Percentiles rank a stretch among this genome's conserved stretches.
Conservation (phyloP, 2,888 invertebrate genomes). For the Caenorhabditis sp. region DNA sequence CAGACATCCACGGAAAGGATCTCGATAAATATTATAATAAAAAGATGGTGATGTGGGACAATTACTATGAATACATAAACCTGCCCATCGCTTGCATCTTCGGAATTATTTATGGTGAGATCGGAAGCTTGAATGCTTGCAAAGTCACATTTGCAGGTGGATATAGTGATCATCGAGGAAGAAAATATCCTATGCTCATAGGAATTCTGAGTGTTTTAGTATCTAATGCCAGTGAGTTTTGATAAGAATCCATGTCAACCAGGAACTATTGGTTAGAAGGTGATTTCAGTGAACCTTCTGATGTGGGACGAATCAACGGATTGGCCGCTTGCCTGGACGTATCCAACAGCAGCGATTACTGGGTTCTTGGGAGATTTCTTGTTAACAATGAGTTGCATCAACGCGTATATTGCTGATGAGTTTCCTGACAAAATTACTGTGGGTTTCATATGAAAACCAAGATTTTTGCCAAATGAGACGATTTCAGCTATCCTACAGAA, state of each 20-base stretch:
- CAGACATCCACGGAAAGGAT: slow-evolving; percentile 62
- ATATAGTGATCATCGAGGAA: slow-evolving; percentile 75
- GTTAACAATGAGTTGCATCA: slow-evolving; percentile 79
- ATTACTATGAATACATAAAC: slow-evolving; percentile 81
- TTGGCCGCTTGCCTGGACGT: slow-evolving; percentile 70
- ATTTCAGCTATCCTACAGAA: slow-evolving; percentile 77
- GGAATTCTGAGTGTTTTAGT: slow-evolving; percentile 72
- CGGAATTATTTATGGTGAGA: slow-evolving; percentile 77
- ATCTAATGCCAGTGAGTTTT: slow-evolving; percentile 70
- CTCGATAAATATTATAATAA: slow-evolving; percentile 77
- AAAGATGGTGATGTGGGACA: slow-evolving; percentile 80
- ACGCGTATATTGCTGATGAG: slow-evolving; percentile 78
- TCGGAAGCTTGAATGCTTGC: not conserved
- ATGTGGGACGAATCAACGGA: slow-evolving; percentile 76
- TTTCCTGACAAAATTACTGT: slow-evolving; percentile 76
- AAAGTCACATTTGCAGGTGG: slow-evolving; percentile 69
- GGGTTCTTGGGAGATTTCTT: slow-evolving; percentile 78
- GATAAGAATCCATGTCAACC: not conserved
- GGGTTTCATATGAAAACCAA: not conserved
- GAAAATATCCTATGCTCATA: slow-evolving; percentile 74
- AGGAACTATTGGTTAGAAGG: not conserved
- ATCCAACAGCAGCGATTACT: slow-evolving; percentile 65
- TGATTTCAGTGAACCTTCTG: slow-evolving; percentile 69
- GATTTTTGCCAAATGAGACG: too few relatives aligned
- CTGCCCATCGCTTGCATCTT: slow-evolving; percentile 78